Base-by-base conservation (phyloP, 2,888 invertebrate species). In the Rhabditophanes sp. region DNA sequence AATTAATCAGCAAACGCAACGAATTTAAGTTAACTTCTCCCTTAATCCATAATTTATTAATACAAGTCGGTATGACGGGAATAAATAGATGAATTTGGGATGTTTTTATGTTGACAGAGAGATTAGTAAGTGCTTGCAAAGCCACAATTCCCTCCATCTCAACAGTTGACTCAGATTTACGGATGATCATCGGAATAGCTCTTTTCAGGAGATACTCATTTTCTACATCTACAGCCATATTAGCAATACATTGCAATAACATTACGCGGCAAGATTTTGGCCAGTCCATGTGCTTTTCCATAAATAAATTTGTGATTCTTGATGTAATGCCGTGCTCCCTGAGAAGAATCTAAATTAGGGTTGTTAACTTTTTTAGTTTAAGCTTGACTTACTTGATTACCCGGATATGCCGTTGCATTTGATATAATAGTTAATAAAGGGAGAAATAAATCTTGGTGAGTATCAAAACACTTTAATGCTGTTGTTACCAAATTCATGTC, bases 1-100 rank as follows among this genome's bases (percentile, higher is more conserved):
- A 62, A 57, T 75, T 75, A 33, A 74, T 73, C 25, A 75, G 67
- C 19, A 75, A 66, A 48, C 73, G 71, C 14, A 74, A 63, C 2
- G 73, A 67, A 36, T 57, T 48, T 19, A 57, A 37, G 30, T 55
- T 57, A 14, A 48, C 48, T 35, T 57, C 55, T 11, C 57, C 57
- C 9, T 52, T 42, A 0, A 52, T 33, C 57, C 57, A 57, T 3
- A 57, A 29, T 5, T 43, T 31, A 20, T 41, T 42, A 3, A 55
- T 38, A 26, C 53, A 54, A 16, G 48, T 47, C 4, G 44, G 46
- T 12, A 55, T 55, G 9, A 42, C 43, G 4, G 53, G 51, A 9
- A 49, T 38, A 25, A 50, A 55, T 16, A 37, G 37, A 8, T 39
- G 35, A 14, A 54, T 41, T 35, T 54, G 54, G 21, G 47, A 37